phyloP scores from a whole-genome alignment of 2,113 vertebrate genomes.

The Mirza zaza region DNA sequence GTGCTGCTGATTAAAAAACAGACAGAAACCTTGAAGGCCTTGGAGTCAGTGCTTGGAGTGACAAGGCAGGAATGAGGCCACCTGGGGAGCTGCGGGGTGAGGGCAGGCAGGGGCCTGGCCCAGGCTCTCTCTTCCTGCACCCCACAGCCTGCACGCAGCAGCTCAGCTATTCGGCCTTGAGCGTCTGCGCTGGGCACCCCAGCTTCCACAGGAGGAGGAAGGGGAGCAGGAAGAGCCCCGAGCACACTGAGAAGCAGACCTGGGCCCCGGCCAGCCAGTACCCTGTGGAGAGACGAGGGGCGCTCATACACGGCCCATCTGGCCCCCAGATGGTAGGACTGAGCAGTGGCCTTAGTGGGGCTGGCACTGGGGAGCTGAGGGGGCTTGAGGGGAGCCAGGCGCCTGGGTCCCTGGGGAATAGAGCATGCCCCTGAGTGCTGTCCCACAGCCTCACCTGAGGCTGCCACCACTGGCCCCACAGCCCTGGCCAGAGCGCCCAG shows the following conservation, averaged over 20 bases:
- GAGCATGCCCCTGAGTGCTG: background rate
- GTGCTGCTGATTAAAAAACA: background rate
- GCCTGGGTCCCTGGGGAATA: background rate
- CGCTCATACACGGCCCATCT: background rate
- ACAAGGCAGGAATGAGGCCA: no score
- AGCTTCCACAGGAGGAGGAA: conserved; percentile 84
- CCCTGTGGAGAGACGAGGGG: conserved; percentile 82
- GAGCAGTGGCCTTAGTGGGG: background rate
- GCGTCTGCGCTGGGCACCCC: background rate
- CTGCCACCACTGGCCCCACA: conserved; percentile 90
- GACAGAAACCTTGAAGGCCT: background rate
- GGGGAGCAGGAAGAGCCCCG: conserved; percentile 89
- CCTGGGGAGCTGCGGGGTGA: no score
- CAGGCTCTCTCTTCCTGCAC: background rate
- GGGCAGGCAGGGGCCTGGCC: background rate
- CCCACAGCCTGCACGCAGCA: background rate
- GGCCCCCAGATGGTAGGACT: background rate
- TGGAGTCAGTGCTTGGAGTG: background rate
- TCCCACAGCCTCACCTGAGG: conserved; percentile 85
- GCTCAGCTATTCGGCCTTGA: conserved; percentile 46
- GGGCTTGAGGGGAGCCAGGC: no score
- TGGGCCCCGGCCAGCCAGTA: conserved; percentile 95
- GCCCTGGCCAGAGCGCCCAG: conserved; percentile 94
- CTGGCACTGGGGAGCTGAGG: background rate
- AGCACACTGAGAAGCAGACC: conserved; percentile 89